Evolutionary conservation across 2,888 invertebrate genomes (phyloP).

Genomic region (Heteromurus nitidus): DNA sequence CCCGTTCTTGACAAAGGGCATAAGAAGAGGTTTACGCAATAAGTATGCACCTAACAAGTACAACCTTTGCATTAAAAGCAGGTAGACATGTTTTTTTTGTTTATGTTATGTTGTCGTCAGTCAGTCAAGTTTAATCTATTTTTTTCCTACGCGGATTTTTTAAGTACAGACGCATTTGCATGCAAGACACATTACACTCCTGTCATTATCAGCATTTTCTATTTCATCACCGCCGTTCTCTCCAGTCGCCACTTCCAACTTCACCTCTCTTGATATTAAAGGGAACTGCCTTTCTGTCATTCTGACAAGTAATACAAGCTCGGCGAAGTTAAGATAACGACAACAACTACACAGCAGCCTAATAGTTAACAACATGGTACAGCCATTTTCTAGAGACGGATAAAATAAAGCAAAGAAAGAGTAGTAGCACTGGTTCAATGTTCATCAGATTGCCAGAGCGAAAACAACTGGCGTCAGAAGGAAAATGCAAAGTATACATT

Average conservation of each 20-base stretch:
- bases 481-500: conserved; percentile 11
- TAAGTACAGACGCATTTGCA: not conserved
- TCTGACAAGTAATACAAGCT: conserved; percentile 23
- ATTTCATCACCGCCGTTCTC: not conserved
- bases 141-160: not conserved
- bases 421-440: no score
- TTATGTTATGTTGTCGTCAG: no score
- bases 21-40: no score
- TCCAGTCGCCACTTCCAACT: not conserved
- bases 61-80: no score
- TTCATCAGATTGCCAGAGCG: conserved; percentile 32
- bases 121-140: conserved; percentile 14
- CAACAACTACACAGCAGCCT: no score
- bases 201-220: conserved; percentile 26
- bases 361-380: not conserved
- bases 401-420: not conserved
- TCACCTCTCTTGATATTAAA: not conserved
- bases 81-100: no score
- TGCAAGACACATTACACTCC: no score
- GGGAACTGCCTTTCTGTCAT: conserved; percentile 38
- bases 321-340: conserved; percentile 13
- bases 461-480: conserved; percentile 27
- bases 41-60: no score
- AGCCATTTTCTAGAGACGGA: not conserved
- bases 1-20: no score